Conservation (phyloP, 2,888 invertebrate species). For the Nasonia oneida region DNA sequence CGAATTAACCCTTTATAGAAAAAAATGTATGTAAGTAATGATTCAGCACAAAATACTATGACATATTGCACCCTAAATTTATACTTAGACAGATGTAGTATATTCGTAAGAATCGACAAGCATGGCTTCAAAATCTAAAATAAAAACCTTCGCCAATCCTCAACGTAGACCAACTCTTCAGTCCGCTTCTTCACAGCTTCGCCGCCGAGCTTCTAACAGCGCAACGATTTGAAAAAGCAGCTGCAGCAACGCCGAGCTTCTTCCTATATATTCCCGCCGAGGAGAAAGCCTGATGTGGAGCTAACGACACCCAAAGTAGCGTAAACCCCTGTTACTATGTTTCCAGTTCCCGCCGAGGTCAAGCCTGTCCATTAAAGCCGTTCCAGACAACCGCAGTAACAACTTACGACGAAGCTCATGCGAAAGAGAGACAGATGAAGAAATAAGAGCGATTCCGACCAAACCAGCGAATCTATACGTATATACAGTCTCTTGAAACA, state of each 20-base stretch:
- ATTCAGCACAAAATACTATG: not conserved
- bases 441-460: constrained; percentile 11
- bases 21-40: not conserved
- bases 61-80: constrained; percentile 4
- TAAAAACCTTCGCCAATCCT: not conserved
- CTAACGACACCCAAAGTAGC: not conserved
- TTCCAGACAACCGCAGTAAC: not conserved
- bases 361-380: constrained; percentile 69
- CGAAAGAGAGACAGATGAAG: constrained; percentile 30
- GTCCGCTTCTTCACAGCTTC: not conserved
- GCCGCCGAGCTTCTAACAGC: not conserved
- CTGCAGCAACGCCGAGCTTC: not conserved
- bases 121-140: not conserved
- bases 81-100: not conserved
- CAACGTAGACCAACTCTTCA: not conserved
- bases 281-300: not conserved
- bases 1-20: not conserved
- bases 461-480: not conserved
- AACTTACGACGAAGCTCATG: constrained; percentile 32
- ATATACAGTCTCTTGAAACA: constrained; percentile 13
- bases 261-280: not conserved
- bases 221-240: not conserved
- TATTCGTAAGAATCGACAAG: not conserved
- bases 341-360: constrained; percentile 74
- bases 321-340: constrained; percentile 65